Conservation (phyloP, 2,888 invertebrate genomes). For the Xanthorhoe designata region DNA sequence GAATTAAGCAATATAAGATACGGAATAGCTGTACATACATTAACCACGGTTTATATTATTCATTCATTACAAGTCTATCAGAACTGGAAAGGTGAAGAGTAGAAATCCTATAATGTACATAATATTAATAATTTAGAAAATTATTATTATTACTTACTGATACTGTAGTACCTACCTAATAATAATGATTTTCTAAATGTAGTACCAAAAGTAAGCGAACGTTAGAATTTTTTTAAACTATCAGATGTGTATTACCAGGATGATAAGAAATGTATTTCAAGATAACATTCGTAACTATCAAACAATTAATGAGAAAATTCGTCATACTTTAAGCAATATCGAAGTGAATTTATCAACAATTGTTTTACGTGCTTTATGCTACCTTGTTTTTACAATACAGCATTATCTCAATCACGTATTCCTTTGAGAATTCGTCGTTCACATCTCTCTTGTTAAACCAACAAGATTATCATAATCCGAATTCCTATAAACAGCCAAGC, state of each 20-base stretch:
- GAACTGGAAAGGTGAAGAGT: constrained; percentile 16
- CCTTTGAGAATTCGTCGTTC: constrained; percentile 11
- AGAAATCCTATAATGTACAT: neutral
- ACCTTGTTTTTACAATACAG: neutral
- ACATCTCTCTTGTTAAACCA: constrained; percentile 9
- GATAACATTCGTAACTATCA: constrained; percentile 44
- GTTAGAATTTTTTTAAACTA: too few species aligned
- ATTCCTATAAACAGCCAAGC: constrained; percentile 35
- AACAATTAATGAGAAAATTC: constrained; percentile 46
- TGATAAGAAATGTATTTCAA: too few species aligned
- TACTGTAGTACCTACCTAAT: too few species aligned
- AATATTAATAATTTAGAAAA: too few species aligned
- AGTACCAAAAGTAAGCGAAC: too few species aligned
- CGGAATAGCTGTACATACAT: constrained; percentile 7
- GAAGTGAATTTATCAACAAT: constrained; percentile 15
- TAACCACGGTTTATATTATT: constrained; percentile 6
- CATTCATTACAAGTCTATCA: constrained; percentile 12
- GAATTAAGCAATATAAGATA: constrained; percentile 2
- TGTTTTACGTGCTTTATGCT: neutral
- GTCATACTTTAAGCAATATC: constrained; percentile 25
- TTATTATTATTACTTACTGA: too few species aligned
- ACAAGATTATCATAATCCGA: constrained; percentile 31
- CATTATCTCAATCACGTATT: constrained; percentile 1
- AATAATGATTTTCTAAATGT: too few species aligned
- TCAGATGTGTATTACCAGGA: too few species aligned